Evolutionary conservation across 1,140 invertebrate species (phyloP), one percentile per base, ranked within the genome.

Genomic region (Dermatophagoides farinae): DNA sequence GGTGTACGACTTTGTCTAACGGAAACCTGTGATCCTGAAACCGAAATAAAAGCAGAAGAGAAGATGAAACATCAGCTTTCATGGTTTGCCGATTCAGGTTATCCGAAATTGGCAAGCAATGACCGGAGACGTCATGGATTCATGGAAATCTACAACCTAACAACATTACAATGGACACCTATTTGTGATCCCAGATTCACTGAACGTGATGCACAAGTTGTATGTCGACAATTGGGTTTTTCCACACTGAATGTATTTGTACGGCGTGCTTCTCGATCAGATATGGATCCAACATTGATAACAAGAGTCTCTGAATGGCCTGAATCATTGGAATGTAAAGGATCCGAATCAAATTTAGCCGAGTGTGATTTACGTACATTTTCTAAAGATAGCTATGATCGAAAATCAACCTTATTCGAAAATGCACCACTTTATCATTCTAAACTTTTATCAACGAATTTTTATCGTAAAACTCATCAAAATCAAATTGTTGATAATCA

Each of bases 181-280:
- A 82, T 97, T 69, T 99, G 96, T 73, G 95, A 99, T 75, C 77
- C 79, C 52, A 77, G 89, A 60, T 98, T 98, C 70, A 93, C 88
- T 0, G 86, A 93, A 70, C 76, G 88, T 67, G 95, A 95, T 71
- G 88, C 88, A 4, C 82, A 91, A 76, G 89, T 97, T 0, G 87
- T 95, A 0, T 99, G 95, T 69, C 77, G 86, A 22, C 86, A 97
- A 70, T 71, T 98, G n/a, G 89, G 90, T 18, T 83, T 84, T 66
- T 85, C 91, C 70, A 80, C 82, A 0, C 77, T 93, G 16, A 92
- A 95, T 71, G 82, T 88, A 1, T 88, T 82, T 69, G 82, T 91
- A 62, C 79, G 83, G 64, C 78, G 82, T 64, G 86, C 85, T 66
- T 76, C 79, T 22, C 73, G 88, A 63, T 81, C 85, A 53, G 86